Evolutionary conservation across 2,113 vertebrate genomes (phyloP), one percentile per base, ranked within the genome.

Genomic region (Notarius lentiginosus): DNA sequence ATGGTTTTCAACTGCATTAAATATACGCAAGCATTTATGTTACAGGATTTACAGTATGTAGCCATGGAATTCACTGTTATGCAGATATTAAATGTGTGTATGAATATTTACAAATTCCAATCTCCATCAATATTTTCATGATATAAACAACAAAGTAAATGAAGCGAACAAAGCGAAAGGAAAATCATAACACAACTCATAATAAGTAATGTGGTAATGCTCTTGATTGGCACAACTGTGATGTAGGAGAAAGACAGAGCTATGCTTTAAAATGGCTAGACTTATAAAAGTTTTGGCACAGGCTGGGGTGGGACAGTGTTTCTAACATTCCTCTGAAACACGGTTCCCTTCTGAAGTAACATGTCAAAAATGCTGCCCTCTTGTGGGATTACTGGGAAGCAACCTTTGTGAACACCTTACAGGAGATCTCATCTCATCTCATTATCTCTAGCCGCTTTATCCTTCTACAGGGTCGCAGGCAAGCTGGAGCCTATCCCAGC

Each of bases 281-380:
- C 11, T 18, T 82, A 15, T 68, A 79, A 49, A 58, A 65, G 15
- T 30, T 79, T 51, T 77, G 66, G 58, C 55, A 82, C 49, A 68
- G 60, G 27, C 58, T 51, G 34, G 66, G 76, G 27, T 82, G 68
- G 47, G 41, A 70, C 53, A 84, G 53, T 82, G 83, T 70, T 34
- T 49, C 7, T 58, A 61, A 83, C 76, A 84, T 49, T 84, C 56
- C 66, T 83, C 34, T 63, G 5, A 89, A 41, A 79, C 47, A 80
- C 20, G 24, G 86, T 88, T 66, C 60, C 47, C 53, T 82, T 49
- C 17, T 55, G 47, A 68, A 15, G 65, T 5, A 75, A 58, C 51
- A 85, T 73, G 70, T 58, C 90, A 84, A 75, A 84, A 91, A 84
- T 82, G 81, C 86, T 92, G 93, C 94, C 94, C 89, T 91, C 94